These are phyloP conservation scores for Nymphalis polychloros DNA, from an alignment of 2,888 invertebrate species.

Conservation along the genomic window DNA sequence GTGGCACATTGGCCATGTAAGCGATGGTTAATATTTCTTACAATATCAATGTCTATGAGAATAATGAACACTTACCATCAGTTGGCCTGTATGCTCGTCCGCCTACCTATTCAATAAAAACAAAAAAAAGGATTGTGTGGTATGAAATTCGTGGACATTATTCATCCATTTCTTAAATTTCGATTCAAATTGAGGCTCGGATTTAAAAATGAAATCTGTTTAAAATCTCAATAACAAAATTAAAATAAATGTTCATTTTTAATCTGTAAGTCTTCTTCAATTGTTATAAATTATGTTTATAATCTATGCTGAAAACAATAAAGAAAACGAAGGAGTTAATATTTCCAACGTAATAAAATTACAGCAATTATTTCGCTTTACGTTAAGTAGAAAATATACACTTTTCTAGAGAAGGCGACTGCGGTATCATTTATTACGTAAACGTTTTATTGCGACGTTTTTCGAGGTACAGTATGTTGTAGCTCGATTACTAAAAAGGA, in stretches of 20 bases:
- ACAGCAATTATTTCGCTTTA: slow-evolving; percentile 26
- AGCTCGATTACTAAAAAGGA: slow-evolving; percentile 7
- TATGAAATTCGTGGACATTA: too few relatives aligned
- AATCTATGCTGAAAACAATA: not conserved
- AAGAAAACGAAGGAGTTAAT: slow-evolving; percentile 8
- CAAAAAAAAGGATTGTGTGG: too few relatives aligned
- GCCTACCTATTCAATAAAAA: too few relatives aligned
- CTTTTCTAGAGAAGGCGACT: slow-evolving; percentile 17
- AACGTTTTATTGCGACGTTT: slow-evolving; percentile 11
- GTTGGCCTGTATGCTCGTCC: too few relatives aligned
- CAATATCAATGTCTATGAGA: too few relatives aligned
- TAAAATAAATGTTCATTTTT: not conserved
- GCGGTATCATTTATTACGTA: slow-evolving; percentile 27
- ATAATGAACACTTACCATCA: too few relatives aligned
- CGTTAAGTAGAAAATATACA: slow-evolving; percentile 27
- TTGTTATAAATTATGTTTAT: not conserved
- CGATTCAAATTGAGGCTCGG: too few relatives aligned
- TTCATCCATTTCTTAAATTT: too few relatives aligned
- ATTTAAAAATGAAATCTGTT: too few relatives aligned
- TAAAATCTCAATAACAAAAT: not conserved
- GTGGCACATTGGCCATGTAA: too few relatives aligned
- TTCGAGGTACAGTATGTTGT: slow-evolving; percentile 6
- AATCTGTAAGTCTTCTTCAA: not conserved
- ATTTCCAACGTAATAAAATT: slow-evolving; percentile 25
- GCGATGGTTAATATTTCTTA: too few relatives aligned